A percentile compares a stretch with the other conserved stretches of the same genome.
phyloP scores from a whole-genome alignment of 2,888 invertebrate species.

The Therioaphis trifolii region DNA sequence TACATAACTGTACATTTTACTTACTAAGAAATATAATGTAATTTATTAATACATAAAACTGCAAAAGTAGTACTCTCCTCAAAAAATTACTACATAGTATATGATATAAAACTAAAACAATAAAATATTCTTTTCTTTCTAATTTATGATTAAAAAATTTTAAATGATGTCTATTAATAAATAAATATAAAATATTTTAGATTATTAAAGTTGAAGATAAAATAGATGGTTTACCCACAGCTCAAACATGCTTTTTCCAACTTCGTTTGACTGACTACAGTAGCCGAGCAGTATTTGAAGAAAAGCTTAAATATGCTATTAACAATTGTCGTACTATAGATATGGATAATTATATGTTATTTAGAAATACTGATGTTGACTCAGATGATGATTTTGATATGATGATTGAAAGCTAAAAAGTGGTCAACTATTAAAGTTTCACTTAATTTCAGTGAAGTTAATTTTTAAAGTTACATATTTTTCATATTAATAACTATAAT shows the following conservation, averaged over 20 bases:
- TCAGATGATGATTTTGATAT: constrained; percentile 70
- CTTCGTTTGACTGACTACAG: constrained; percentile 75
- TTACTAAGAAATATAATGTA: too few relatives aligned
- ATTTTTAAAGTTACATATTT: neutral
- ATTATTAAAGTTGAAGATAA: constrained; percentile 73
- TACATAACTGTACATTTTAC: too few relatives aligned
- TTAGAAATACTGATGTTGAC: constrained; percentile 72
- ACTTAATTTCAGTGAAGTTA: neutral
- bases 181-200: constrained; percentile 66
- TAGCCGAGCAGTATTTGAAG: constrained; percentile 74
- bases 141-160: neutral
- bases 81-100: too few relatives aligned
- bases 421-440: neutral
- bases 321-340: constrained; percentile 77
- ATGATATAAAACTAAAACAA: too few relatives aligned
- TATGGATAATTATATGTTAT: constrained; percentile 79
- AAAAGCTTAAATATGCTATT: constrained; percentile 75
- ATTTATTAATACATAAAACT: too few relatives aligned
- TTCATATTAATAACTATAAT: neutral
- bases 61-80: too few relatives aligned
- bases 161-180: neutral
- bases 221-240: constrained; percentile 74
- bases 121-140: neutral
- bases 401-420: constrained; percentile 24
- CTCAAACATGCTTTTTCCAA: constrained; percentile 76